Percentiles rank a stretch among this genome's conserved stretches.
phyloP scores from a whole-genome alignment of 2,888 invertebrate species.

The Leptogaster cylindrica region DNA sequence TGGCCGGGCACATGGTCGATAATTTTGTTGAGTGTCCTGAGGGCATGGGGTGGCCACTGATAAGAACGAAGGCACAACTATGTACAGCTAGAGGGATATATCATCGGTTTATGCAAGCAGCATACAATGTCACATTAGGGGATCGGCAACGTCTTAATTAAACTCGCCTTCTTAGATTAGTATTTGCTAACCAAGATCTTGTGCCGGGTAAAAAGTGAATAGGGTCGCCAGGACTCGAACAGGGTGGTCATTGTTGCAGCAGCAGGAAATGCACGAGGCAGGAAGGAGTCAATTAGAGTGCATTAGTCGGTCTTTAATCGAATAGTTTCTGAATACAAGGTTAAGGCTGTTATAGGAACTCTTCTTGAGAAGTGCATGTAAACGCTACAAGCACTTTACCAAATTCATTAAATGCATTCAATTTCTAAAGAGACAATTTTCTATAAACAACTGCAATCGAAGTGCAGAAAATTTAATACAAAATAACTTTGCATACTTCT shows the following conservation, averaged over 20 bases:
- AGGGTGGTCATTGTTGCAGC: not conserved
- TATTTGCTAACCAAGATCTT: not conserved
- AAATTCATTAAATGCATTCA: too few relatives aligned
- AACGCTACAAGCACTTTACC: not conserved
- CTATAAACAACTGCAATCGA: too few relatives aligned
- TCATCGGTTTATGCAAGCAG: slow-evolving; percentile 32
- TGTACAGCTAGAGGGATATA: slow-evolving; percentile 22
- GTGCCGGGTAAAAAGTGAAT: not conserved
- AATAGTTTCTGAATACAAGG: not conserved
- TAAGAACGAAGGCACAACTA: slow-evolving; percentile 35
- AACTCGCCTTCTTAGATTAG: slow-evolving; percentile 30
- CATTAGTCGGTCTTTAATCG: slow-evolving; percentile 19
- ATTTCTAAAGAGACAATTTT: too few relatives aligned
- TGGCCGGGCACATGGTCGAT: slow-evolving; percentile 32
- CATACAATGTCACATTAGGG: slow-evolving; percentile 37
- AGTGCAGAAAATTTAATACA: too few relatives aligned
- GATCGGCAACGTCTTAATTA: slow-evolving; percentile 40
- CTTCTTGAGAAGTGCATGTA: too few relatives aligned
- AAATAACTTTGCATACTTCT: too few relatives aligned
- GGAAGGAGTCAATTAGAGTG: slow-evolving; percentile 22
- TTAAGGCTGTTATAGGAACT: too few relatives aligned
- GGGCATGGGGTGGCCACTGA: slow-evolving; percentile 37
- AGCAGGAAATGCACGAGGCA: slow-evolving; percentile 27
- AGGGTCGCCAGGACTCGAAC: not conserved
- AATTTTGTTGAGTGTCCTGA: slow-evolving; percentile 41